A percentile compares a stretch with the other conserved stretches of the same genome.
Evolutionary conservation across 1,140 invertebrate species (phyloP).

Genomic region (Hycleus cichorii): DNA sequence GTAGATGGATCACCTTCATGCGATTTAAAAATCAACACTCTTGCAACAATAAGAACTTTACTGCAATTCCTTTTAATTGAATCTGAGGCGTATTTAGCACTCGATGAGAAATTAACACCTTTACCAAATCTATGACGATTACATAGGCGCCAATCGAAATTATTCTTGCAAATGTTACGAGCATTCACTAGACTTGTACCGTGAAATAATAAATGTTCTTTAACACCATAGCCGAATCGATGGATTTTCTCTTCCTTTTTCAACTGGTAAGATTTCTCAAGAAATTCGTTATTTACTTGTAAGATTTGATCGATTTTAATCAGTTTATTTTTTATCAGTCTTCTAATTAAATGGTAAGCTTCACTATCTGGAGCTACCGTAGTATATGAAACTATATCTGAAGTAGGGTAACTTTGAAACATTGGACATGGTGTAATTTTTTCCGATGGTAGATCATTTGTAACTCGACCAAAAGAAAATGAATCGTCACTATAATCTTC

Average conservation of each 20-base stretch:
- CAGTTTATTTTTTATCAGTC: too few relatives aligned
- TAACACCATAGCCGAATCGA: background rate
- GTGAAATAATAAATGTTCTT: constrained; percentile 2
- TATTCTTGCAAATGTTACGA: constrained; percentile 2
- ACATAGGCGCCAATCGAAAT: constrained; percentile 5
- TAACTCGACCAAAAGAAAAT: too few relatives aligned
- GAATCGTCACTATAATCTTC: too few relatives aligned
- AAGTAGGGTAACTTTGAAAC: too few relatives aligned
- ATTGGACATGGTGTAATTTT: too few relatives aligned
- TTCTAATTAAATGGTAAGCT: too few relatives aligned
- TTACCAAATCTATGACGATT: constrained; percentile 1
- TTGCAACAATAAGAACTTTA: constrained; percentile 5
- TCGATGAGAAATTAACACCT: constrained; percentile 3
- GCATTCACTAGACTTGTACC: background rate
- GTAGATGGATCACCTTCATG: background rate
- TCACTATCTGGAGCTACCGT: too few relatives aligned
- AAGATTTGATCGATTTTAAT: too few relatives aligned
- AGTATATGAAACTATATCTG: too few relatives aligned
- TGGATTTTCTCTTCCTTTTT: background rate
- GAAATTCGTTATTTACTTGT: background rate
- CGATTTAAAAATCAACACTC: background rate
- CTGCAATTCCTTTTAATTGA: background rate
- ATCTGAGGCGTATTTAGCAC: constrained; percentile 2
- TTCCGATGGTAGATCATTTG: too few relatives aligned
- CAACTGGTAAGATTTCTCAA: constrained; percentile 1